These are phyloP conservation scores for Leucophenga varia DNA, from an alignment of 1,140 invertebrate genomes.

Conservation along the genomic window DNA sequence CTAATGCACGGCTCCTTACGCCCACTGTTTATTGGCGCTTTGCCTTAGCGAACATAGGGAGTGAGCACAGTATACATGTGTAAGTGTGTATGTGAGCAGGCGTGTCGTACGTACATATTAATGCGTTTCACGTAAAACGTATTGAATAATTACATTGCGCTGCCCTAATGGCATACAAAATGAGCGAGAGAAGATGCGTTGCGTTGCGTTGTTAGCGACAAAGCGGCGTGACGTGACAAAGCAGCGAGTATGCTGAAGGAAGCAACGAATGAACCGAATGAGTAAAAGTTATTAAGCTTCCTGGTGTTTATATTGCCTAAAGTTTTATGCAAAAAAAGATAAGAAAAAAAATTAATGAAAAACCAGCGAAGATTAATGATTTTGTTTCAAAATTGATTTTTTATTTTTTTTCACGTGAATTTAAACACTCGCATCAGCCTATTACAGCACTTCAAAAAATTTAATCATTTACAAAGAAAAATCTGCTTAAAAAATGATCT, in stretches of 20 bases:
- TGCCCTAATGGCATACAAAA: conserved; percentile 48
- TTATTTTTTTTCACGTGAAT: no score
- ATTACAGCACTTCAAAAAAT: no score
- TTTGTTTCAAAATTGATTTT: conserved; percentile 38
- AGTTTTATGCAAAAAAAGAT: background rate
- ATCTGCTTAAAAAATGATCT: no score
- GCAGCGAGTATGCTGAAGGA: conserved; percentile 28
- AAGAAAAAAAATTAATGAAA: background rate
- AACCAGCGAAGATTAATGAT: conserved; percentile 22
- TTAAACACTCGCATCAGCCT: no score
- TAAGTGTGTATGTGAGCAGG: conserved; percentile 25
- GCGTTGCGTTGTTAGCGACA: conserved; percentile 17
- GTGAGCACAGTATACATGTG: conserved; percentile 1
- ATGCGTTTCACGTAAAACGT: conserved; percentile 49
- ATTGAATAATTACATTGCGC: conserved; percentile 50
- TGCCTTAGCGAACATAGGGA: no score
- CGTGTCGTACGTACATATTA: conserved; percentile 19
- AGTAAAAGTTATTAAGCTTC: no score
- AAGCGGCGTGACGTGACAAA: conserved; percentile 11
- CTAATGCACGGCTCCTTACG: no score
- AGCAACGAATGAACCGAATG: no score
- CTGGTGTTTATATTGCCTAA: conserved; percentile 1
- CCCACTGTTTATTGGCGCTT: no score
- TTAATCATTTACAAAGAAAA: no score
- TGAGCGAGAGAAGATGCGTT: conserved; percentile 12